phyloP scores from a whole-genome alignment of 1,140 invertebrate genomes.

The Cecropterus lyciades region DNA sequence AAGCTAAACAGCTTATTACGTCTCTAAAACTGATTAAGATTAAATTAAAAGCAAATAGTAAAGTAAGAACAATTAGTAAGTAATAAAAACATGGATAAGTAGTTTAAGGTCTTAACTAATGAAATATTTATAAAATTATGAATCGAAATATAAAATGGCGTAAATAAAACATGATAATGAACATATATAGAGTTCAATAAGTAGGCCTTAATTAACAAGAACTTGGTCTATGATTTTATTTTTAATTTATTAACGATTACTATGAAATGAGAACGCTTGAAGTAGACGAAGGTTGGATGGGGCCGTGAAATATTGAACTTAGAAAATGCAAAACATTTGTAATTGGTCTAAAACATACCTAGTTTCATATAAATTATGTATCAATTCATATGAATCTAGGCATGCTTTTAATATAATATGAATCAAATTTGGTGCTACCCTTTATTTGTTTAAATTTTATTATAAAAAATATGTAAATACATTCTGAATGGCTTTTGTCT shows the following conservation, averaged over 20 bases:
- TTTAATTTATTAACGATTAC: slow-evolving; percentile 18
- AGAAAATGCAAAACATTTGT: slow-evolving; percentile 1
- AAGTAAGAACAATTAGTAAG: too few species aligned
- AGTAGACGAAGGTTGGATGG: slow-evolving; percentile 13
- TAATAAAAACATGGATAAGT: not conserved
- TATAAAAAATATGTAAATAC: too few species aligned
- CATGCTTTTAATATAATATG: too few species aligned
- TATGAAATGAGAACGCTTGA: slow-evolving; percentile 15
- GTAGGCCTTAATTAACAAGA: slow-evolving; percentile 5
- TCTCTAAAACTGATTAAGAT: too few species aligned
- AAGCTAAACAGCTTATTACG: too few species aligned
- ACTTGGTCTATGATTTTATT: not conserved
- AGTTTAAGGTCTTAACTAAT: slow-evolving; percentile 1
- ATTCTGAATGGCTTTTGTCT: too few species aligned
- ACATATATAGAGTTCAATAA: slow-evolving; percentile 8
- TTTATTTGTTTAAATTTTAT: too few species aligned
- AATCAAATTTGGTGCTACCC: too few species aligned
- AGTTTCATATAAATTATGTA: too few species aligned
- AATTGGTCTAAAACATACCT: too few species aligned
- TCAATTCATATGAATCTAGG: too few species aligned
- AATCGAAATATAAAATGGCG: not conserved
- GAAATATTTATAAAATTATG: slow-evolving; percentile 10
- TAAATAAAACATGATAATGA: slow-evolving; percentile 9
- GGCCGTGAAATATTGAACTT: not conserved
- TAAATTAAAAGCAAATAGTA: too few species aligned